Percentiles rank a stretch among this genome's conserved stretches.
phyloP scores from a whole-genome alignment of 2,888 invertebrate genomes.

The Rutpela maculata region DNA sequence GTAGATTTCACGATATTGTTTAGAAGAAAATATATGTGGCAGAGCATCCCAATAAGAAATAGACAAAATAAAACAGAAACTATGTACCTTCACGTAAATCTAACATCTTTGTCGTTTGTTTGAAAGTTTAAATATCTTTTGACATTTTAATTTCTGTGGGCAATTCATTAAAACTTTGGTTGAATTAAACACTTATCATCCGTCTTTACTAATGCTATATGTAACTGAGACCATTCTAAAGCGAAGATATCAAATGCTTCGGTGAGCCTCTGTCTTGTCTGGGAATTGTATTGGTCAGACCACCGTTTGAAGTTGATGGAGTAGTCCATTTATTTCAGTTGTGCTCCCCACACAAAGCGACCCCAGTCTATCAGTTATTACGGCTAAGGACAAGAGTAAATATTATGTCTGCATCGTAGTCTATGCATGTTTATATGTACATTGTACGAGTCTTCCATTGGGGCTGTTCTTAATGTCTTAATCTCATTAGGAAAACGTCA shows the following conservation, averaged over 20 bases:
- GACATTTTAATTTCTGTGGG: too few relatives aligned
- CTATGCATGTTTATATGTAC: not conserved
- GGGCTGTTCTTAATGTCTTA: not conserved
- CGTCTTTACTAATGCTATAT: not conserved
- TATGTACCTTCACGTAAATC: too few relatives aligned
- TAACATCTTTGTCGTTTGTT: too few relatives aligned
- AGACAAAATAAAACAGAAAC: too few relatives aligned
- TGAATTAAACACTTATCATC: too few relatives aligned
- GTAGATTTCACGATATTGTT: too few relatives aligned
- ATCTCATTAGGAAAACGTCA: not conserved
- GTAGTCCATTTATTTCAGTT: slow-evolving; percentile 53
- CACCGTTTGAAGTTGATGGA: slow-evolving; percentile 54
- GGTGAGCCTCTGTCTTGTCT: not conserved
- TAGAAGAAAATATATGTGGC: too few relatives aligned
- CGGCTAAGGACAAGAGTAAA: slow-evolving; percentile 42
- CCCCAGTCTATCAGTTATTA: slow-evolving; percentile 50
- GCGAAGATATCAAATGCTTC: slow-evolving; percentile 20
- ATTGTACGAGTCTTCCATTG: not conserved
- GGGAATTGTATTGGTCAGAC: slow-evolving; percentile 41
- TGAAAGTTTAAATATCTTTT: too few relatives aligned
- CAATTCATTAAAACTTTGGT: too few relatives aligned
- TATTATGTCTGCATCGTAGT: slow-evolving; percentile 10
- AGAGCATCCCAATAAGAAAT: too few relatives aligned
- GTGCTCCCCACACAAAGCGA: slow-evolving; percentile 44
- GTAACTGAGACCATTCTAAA: not conserved